Evolutionary conservation across 2,888 invertebrate genomes (phyloP).

Genomic region (Phyto melanocephala): DNA sequence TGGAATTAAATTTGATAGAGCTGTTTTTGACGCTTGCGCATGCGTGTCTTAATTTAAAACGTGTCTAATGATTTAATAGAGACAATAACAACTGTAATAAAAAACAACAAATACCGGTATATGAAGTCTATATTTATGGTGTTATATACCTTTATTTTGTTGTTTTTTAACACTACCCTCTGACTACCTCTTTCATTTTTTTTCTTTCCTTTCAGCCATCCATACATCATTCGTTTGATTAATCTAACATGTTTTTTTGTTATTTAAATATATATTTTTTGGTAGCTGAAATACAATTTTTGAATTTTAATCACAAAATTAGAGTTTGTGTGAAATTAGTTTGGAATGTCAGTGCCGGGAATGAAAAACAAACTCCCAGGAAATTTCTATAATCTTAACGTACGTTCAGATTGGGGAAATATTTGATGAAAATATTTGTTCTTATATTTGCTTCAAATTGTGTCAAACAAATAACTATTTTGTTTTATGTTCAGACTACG

Average conservation of each 20-base stretch:
- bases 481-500: no score
- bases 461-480: no score
- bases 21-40: slow-evolving; percentile 57
- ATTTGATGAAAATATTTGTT: no score
- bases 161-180: slow-evolving; percentile 43
- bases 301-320: slow-evolving; percentile 59
- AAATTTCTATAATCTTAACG: no score
- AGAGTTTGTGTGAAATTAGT: not conserved
- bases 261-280: slow-evolving; percentile 45
- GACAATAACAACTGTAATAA: not conserved
- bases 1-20: slow-evolving; percentile 32
- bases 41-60: slow-evolving; percentile 68
- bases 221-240: slow-evolving; percentile 33
- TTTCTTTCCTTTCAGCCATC: not conserved
- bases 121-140: slow-evolving; percentile 53
- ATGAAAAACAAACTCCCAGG: no score
- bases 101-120: slow-evolving; percentile 5
- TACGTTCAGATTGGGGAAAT: no score
- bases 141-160: slow-evolving; percentile 55
- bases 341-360: not conserved
- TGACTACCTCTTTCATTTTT: slow-evolving; percentile 47
- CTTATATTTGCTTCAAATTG: no score
- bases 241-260: slow-evolving; percentile 45
- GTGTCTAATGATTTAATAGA: slow-evolving; percentile 66
- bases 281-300: slow-evolving; percentile 52